phyloP scores from a whole-genome alignment of 2,888 invertebrate species.

The Pyrrhia umbra region DNA sequence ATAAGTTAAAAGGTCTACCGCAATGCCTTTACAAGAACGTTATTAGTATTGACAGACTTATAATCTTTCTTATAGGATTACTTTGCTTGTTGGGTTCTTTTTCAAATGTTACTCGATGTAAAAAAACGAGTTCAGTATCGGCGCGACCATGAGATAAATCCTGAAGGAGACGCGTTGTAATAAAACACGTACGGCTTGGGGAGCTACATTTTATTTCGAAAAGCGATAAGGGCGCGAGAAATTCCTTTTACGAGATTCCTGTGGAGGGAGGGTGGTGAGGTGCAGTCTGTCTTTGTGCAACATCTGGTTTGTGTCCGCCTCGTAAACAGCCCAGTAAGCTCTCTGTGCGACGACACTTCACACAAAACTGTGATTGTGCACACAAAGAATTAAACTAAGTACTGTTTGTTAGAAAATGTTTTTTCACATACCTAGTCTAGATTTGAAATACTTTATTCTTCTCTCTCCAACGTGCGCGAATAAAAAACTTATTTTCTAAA shows the following conservation, averaged over 20 bases:
- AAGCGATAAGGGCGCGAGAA: conserved; percentile 89
- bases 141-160: conserved; percentile 86
- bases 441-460: too few species aligned
- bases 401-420: conserved; percentile 35
- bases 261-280: conserved; percentile 75
- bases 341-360: conserved; percentile 58
- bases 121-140: conserved; percentile 79
- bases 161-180: conserved; percentile 86
- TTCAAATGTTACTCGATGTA: conserved; percentile 76
- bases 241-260: conserved; percentile 89
- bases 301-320: conserved; percentile 84
- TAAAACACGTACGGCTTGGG: conserved; percentile 88
- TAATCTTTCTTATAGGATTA: too few species aligned
- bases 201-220: conserved; percentile 89
- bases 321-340: conserved; percentile 59
- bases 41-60: too few species aligned
- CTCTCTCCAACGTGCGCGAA: too few species aligned
- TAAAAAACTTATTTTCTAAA: background rate
- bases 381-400: conserved; percentile 35
- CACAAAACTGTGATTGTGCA: conserved; percentile 56
- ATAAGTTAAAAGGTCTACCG: too few species aligned
- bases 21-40: too few species aligned
- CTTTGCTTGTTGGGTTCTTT: too few species aligned
- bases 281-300: conserved; percentile 78
- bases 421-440: background rate